phyloP scores from a whole-genome alignment of 1,140 invertebrate genomes.

The Sminthurides bifidus region DNA sequence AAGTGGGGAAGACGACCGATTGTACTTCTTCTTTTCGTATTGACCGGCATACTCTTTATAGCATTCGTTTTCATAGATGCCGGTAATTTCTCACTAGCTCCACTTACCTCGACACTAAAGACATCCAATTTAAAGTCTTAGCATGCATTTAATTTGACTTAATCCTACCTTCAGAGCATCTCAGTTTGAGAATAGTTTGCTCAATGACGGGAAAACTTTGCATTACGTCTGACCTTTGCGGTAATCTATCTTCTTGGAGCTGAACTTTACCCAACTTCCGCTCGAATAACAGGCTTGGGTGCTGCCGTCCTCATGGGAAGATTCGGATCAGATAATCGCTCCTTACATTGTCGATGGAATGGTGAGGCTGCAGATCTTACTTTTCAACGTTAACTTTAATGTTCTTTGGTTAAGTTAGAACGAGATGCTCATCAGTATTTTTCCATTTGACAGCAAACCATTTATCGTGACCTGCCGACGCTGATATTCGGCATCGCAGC shows the following conservation, averaged over 20 bases:
- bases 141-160: too few relatives aligned
- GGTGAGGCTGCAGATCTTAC: too few relatives aligned
- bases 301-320: constrained; percentile 58
- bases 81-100: constrained; percentile 3
- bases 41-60: constrained; percentile 9
- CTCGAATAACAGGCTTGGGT: constrained; percentile 51
- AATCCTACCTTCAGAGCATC: constrained; percentile 5
- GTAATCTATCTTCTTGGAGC: constrained; percentile 57
- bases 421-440: too few relatives aligned
- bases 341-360: constrained; percentile 35
- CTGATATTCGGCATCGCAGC: constrained; percentile 21
- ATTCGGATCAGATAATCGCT: constrained; percentile 51
- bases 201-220: constrained; percentile 25
- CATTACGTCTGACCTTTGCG: constrained; percentile 49
- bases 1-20: constrained; percentile 25
- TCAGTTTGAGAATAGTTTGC: constrained; percentile 17
- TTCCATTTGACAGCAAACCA: too few relatives aligned
- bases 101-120: constrained; percentile 5
- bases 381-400: too few relatives aligned
- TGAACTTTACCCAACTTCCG: constrained; percentile 58
- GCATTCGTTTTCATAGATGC: neutral
- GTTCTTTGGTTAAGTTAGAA: too few relatives aligned
- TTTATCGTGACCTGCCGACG: constrained; percentile 17
- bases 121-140: too few relatives aligned
- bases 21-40: neutral